Conservation (phyloP, 2,113 vertebrate genomes). For the Marmota flaviventris region DNA sequence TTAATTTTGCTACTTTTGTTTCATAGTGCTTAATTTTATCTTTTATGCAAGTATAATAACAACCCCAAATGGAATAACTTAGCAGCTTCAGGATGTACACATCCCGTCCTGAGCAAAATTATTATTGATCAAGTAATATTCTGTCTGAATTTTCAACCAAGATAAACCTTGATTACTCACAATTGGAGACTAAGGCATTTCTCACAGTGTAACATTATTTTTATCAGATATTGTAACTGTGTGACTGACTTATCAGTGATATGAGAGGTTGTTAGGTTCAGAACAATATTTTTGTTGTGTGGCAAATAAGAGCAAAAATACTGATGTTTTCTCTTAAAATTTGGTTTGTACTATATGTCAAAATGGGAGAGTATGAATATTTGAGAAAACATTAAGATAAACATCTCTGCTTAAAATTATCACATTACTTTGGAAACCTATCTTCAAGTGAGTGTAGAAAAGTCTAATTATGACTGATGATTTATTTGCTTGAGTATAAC, state of each 20-base stretch:
- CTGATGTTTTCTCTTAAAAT: background rate
- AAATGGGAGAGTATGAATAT: background rate
- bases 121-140: background rate
- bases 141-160: background rate
- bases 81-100: background rate
- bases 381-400: background rate
- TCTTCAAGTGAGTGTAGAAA: background rate
- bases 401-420: background rate
- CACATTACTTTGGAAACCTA: background rate
- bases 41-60: background rate
- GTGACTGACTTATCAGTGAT: background rate
- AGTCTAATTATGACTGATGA: background rate
- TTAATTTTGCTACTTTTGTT: background rate
- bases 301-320: background rate
- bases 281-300: background rate
- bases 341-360: background rate
- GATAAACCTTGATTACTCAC: background rate
- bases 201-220: background rate
- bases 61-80: background rate
- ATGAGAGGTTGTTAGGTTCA: background rate
- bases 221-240: background rate
- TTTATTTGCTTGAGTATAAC: background rate
- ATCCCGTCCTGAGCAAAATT: background rate
- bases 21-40: background rate
- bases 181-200: background rate